phyloP scores from a whole-genome alignment of 2,113 vertebrate genomes.

The Thoracochromis brauschi region DNA sequence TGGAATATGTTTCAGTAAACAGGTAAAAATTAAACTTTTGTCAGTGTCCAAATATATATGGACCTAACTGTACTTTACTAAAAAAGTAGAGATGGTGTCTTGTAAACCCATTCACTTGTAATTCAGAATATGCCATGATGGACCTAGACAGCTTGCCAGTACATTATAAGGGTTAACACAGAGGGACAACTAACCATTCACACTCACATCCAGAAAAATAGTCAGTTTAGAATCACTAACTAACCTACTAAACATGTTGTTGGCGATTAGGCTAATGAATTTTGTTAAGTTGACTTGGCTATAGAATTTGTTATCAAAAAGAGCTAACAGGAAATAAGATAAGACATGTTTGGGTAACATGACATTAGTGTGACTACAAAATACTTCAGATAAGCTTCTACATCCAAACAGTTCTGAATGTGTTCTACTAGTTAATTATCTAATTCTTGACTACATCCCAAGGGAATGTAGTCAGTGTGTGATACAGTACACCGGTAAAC shows the following conservation, averaged over 20 bases:
- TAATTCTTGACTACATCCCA: not conserved
- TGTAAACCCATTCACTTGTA: not conserved
- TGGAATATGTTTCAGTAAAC: not conserved
- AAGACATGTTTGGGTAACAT: not conserved
- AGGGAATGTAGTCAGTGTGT: not conserved
- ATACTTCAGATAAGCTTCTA: not conserved
- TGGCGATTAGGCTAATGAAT: not conserved
- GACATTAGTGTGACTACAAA: not conserved
- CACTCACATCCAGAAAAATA: not conserved
- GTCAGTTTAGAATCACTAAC: not conserved
- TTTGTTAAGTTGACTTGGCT: not conserved
- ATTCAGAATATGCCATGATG: not conserved
- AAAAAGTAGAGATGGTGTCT: not conserved
- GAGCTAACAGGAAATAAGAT: not conserved
- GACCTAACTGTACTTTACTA: rapidly evolving
- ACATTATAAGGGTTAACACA: not conserved
- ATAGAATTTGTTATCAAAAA: not conserved
- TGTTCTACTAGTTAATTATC: not conserved
- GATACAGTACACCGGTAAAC: not conserved
- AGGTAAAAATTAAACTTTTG: not conserved
- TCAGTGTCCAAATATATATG: not conserved
- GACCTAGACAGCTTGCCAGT: not conserved
- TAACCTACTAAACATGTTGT: not conserved
- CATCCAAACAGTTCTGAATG: not conserved
- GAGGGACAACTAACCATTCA: not conserved